Conservation (phyloP, 2,888 invertebrate genomes). For the Sesamia inferens region DNA sequence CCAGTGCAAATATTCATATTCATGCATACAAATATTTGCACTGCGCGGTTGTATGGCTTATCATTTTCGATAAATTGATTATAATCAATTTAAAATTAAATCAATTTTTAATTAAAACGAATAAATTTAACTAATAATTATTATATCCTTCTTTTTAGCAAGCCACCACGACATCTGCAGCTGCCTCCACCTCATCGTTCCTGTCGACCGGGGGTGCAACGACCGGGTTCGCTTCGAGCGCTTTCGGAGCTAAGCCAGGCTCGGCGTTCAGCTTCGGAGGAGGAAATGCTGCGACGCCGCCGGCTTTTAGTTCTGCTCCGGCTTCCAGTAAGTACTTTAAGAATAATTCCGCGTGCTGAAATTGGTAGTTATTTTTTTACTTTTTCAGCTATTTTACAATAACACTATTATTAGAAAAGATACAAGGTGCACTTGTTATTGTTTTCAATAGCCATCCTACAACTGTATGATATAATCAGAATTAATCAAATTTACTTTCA, state of each 20-base stretch:
- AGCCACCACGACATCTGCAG: slow-evolving; percentile 19
- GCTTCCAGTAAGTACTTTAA: slow-evolving; percentile 48
- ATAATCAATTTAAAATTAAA: too few species aligned
- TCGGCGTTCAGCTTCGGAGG: slow-evolving; percentile 66
- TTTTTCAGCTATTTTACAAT: too few species aligned
- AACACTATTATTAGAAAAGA: too few species aligned
- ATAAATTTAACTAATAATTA: too few species aligned
- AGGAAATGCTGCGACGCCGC: slow-evolving; percentile 10
- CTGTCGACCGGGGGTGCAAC: slow-evolving; percentile 49
- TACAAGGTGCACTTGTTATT: too few species aligned
- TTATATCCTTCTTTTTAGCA: neutral
- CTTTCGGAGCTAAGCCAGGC: slow-evolving; percentile 67
- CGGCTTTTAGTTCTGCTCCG: slow-evolving; percentile 59
- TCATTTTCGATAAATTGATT: neutral
- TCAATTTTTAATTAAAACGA: too few species aligned
- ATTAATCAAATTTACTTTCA: too few species aligned
- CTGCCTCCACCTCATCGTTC: slow-evolving; percentile 33
- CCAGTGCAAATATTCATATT: too few species aligned
- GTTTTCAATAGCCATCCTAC: too few species aligned
- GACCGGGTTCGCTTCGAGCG: slow-evolving; percentile 57
- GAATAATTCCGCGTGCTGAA: neutral
- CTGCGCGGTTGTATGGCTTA: too few species aligned
- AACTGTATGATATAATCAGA: too few species aligned
- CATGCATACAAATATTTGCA: too few species aligned
- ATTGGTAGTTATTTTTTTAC: neutral